Evolutionary conservation across 2,797 vertebrate species (phyloP).

Genomic region (Pseudopleuronectes americanus): DNA sequence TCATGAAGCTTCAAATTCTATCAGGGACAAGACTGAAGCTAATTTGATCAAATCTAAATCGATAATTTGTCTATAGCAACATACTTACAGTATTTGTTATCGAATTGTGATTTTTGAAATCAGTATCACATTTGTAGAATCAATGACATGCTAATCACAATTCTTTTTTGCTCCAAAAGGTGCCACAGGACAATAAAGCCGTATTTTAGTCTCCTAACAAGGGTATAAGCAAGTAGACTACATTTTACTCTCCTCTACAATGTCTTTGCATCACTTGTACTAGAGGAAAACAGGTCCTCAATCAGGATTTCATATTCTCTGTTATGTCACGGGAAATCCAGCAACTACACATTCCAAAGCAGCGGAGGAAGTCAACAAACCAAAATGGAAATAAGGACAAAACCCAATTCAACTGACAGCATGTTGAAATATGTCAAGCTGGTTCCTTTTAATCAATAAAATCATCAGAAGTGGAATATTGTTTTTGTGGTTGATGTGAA

Average conservation of each 20-base stretch:
- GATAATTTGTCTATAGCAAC: not conserved
- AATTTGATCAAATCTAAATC: not conserved
- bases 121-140: not conserved
- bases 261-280: not conserved
- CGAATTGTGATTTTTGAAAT: conserved; percentile 1
- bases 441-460: conserved; percentile 55
- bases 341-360: conserved; percentile 11
- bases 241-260: not conserved
- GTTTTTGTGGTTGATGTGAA: conserved; percentile 51
- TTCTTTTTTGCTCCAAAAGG: conserved; percentile 10
- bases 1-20: not conserved
- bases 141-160: not conserved
- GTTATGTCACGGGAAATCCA: conserved; percentile 15
- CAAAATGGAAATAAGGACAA: conserved; percentile 34
- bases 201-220: conserved; percentile 1
- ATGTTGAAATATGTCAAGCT: conserved; percentile 43
- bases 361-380: conserved; percentile 24
- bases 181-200: not conserved
- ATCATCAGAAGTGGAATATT: conserved; percentile 49
- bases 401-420: conserved; percentile 31
- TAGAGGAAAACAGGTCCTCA: not conserved
- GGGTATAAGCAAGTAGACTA: not conserved
- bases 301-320: not conserved
- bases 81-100: not conserved
- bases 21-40: not conserved